Evolutionary conservation across 2,113 vertebrate species (phyloP).

Genomic region (Triplophysa tibetana): DNA sequence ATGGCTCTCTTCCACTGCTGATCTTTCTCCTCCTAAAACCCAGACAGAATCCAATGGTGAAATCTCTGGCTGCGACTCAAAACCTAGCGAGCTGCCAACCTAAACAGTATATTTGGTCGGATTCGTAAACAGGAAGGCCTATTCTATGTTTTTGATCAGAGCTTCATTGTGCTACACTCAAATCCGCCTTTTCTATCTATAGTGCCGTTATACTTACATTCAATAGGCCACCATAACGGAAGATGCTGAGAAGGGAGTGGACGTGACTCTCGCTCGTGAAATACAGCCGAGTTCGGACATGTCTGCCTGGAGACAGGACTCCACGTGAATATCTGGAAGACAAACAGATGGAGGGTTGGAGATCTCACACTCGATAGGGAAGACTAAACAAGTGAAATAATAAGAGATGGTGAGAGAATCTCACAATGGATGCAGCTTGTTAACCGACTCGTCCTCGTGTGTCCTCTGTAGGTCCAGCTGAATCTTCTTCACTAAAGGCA

Average conservation of each 20-base stretch:
- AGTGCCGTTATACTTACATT: constrained; percentile 79
- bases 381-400: background rate
- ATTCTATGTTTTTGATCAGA: background rate
- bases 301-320: constrained; percentile 93
- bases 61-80: background rate
- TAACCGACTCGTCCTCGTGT: constrained; percentile 97
- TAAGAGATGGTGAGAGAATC: constrained; percentile 37
- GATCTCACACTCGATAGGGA: background rate
- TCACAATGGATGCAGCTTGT: constrained; percentile 95
- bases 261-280: constrained; percentile 98
- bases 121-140: background rate
- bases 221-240: constrained; percentile 93
- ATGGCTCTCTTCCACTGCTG: constrained; percentile 97
- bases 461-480: constrained; percentile 95
- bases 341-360: constrained; percentile 3
- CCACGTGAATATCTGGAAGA: constrained; percentile 89
- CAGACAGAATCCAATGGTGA: constrained; percentile 10
- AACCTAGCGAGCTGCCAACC: background rate
- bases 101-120: background rate
- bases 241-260: constrained; percentile 94
- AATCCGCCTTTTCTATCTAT: background rate
- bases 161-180: background rate
- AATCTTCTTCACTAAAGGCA: constrained; percentile 94
- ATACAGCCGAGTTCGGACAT: constrained; percentile 92
- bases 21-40: constrained; percentile 88